Base-by-base conservation (phyloP, 2,888 invertebrate species). In the Himalopsyche tibetana region DNA sequence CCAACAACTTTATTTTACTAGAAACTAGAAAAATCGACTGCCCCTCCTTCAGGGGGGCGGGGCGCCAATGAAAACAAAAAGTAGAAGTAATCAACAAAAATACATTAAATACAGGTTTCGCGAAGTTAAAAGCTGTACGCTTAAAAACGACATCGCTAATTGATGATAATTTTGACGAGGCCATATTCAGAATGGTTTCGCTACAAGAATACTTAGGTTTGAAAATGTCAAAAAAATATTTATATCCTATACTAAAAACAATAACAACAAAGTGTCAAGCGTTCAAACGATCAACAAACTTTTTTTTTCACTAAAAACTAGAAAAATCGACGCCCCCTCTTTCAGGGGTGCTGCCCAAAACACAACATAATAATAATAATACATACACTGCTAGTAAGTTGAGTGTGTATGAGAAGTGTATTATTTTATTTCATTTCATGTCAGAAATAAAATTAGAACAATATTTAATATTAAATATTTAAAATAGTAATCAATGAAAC, bases 301-400 rank as follows among this genome's bases (percentile, higher is more conserved):
- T 74, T 63, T 74, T 36, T 3, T 36, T 4, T 38, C 36, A 38
- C 15, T 36, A 28, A 2, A 28, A 28, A 28, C 28, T 74, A 74
- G 15, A 63, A n/a, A 74, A 74, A 28, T 36, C n/a, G 28, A 36
- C 28, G 28, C 28, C 19, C 9, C 17, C 28, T 28, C 28, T 69
- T 69, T 69, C 28, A 69, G 69, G 2, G 69, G 38, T 5, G 36
- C 63, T 17, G 15, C 15, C 15, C 74, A 74, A 74, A 74, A 74
- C 74, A 74, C 36, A 74, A 74, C 36, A 12, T 38, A 38, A 36
- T 74, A 74, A 38, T 74, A 38, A 74, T 74, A 74, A 74, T 38
- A 9, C 74, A 6, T 74, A 74, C 56, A 56, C 74, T 36, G 4
- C 74, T 74, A 74, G 15, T 74, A 12, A 74, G 74, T 9, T 74